Evolutionary conservation across 2,797 vertebrate species (phyloP).

Genomic region (Erpetoichthys calabaricus): DNA sequence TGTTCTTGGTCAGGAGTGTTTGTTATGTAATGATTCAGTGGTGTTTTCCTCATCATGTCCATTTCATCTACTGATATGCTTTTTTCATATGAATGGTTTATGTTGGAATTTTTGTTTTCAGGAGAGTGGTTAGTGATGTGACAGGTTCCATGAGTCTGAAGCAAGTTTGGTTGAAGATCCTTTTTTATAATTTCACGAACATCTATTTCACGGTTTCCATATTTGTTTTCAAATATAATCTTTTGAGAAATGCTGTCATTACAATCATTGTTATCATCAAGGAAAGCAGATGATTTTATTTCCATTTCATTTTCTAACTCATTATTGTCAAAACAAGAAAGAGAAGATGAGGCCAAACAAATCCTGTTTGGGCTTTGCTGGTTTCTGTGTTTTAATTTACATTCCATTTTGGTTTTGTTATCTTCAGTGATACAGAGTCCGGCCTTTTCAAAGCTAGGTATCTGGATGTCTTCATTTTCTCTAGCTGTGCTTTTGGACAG

Average conservation of each 20-base stretch:
- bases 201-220: too few species aligned
- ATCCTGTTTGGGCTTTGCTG: constrained; percentile 1
- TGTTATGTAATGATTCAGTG: neutral
- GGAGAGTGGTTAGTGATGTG: neutral
- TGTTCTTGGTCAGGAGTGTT: neutral
- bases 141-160: neutral
- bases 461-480: constrained; percentile 22
- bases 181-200: too few species aligned
- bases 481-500: constrained; percentile 19
- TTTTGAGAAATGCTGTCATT: neutral
- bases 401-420: constrained; percentile 21
- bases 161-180: too few species aligned
- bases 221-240: too few species aligned
- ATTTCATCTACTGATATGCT: neutral
- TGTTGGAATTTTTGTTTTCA: neutral
- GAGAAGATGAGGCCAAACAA: constrained; percentile 6
- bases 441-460: constrained; percentile 22
- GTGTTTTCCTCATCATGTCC: neutral
- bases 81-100: neutral
- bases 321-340: constrained; percentile 1
- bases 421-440: constrained; percentile 21
- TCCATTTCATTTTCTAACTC: neutral
- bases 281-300: neutral
- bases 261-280: neutral
- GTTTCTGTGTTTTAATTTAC: constrained; percentile 18